Conservation (phyloP, 1,140 invertebrate genomes). For the Stegodyphus mimosarum region DNA sequence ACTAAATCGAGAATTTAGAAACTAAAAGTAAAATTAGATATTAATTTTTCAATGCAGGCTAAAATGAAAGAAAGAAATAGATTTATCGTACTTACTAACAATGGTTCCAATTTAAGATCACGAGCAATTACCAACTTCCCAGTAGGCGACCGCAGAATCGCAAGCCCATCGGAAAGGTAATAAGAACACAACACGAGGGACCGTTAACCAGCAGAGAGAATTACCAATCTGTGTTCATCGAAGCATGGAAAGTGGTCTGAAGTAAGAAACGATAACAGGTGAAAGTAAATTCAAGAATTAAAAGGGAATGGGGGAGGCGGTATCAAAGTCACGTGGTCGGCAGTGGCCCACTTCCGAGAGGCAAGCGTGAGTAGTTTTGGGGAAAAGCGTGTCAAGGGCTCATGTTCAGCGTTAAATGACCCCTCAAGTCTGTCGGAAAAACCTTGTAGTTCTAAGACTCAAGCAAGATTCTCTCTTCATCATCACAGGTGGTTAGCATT, state of each 20-base stretch:
- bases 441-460: background rate
- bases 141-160: background rate
- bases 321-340: constrained; percentile 34
- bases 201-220: background rate
- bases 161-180: background rate
- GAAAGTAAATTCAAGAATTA: constrained; percentile 20
- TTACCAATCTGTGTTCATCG: constrained; percentile 28
- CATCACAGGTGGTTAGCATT: constrained; percentile 5
- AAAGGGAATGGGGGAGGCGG: constrained; percentile 3
- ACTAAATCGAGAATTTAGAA: no score
- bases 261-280: constrained; percentile 28
- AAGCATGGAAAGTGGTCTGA: constrained; percentile 48
- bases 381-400: constrained; percentile 49
- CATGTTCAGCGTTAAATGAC: constrained; percentile 41
- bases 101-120: background rate
- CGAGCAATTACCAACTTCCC: background rate
- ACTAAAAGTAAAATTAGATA: no score
- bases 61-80: background rate
- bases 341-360: constrained; percentile 55
- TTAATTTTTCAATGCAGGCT: background rate
- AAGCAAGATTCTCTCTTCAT: background rate
- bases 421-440: constrained; percentile 13
- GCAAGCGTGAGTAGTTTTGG: constrained; percentile 1
- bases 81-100: background rate
- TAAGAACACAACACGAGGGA: background rate